These are phyloP conservation scores for Steromphala cineraria DNA, from an alignment of 2,888 invertebrate genomes.

Conservation along the genomic window DNA sequence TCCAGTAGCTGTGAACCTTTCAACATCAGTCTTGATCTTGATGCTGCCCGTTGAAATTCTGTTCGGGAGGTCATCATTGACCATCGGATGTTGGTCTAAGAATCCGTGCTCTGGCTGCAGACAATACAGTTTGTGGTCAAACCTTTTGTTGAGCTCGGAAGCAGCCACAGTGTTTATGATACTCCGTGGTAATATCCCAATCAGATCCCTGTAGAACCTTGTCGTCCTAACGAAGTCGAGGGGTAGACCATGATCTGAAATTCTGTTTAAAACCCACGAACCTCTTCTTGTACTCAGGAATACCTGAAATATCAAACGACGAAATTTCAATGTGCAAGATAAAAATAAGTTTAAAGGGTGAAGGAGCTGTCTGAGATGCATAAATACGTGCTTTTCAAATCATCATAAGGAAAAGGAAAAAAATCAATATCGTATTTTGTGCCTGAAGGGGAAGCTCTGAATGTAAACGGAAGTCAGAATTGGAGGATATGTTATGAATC, in stretches of 20 bases:
- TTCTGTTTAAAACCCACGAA: conserved; percentile 75
- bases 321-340: no score
- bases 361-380: no score
- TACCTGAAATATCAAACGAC: conserved; percentile 59
- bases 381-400: no score
- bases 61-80: conserved; percentile 76
- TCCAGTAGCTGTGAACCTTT: conserved; percentile 59
- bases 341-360: no score
- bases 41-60: conserved; percentile 72
- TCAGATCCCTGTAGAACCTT: conserved; percentile 26
- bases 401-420: no score
- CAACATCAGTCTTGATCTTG: conserved; percentile 67
- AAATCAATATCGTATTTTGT: no score
- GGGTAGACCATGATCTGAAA: conserved; percentile 63
- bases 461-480: no score
- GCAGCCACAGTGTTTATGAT: conserved; percentile 13
- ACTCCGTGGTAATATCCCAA: conserved; percentile 28
- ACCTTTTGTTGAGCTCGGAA: conserved; percentile 62
- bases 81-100: conserved; percentile 69
- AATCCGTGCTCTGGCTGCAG: conserved; percentile 72
- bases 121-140: conserved; percentile 74
- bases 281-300: conserved; percentile 76
- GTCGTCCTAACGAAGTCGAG: conserved; percentile 53
- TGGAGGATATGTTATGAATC: no score
- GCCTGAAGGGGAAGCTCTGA: no score